Base-by-base conservation (phyloP, 2,113 vertebrate genomes). In the Urocitellus parryii region DNA sequence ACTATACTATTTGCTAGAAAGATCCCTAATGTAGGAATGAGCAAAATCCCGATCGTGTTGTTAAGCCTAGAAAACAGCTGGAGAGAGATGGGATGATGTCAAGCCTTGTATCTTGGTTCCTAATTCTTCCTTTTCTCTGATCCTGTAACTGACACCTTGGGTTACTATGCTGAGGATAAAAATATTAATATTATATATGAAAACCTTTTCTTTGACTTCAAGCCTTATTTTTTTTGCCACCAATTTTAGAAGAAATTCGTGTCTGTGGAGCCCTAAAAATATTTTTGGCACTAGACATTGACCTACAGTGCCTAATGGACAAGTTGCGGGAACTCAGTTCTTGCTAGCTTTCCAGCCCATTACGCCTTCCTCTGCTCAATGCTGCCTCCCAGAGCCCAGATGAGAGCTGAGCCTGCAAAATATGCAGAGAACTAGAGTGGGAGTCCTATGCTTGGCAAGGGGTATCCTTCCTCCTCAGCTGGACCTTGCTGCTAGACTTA, bases 181-280 rank as follows among this genome's bases (percentile, higher is more conserved):
- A 86, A 96, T 70, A 87, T 85, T 89, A 86, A 78, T 88, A 95
- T 93, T 78, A 90, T 58, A 93, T 37, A 81, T 48, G 79, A 76
- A 93, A 93, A 82, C 29, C 85, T 96, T 97, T 95, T 86, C 77
- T 87, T 96, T 81, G 51, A 92, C 82, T 27, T 94, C 68, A 70
- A 89, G 27, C 45, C 89, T 90, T 91, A 74, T 74, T 67, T 94
- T 51, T 48, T 96, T 91, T 91, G 61, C 67, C 39, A 92, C 74
- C 74, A 48, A 86, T 63, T 93, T 94, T 45, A 91, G 61, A 91
- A 87, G 70, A 72, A 76, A 90, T 65, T 76, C 14, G 63, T 77
- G 89, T 94, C 87, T 45, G n/a, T 56, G 53, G 82, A 29, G 14
- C 65, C 22, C 48, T 90, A 89, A 93, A 88, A 88, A 73, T 90